Evolutionary conservation across 2,113 vertebrate species (phyloP).

Genomic region (Trichomycterus rosablanca): DNA sequence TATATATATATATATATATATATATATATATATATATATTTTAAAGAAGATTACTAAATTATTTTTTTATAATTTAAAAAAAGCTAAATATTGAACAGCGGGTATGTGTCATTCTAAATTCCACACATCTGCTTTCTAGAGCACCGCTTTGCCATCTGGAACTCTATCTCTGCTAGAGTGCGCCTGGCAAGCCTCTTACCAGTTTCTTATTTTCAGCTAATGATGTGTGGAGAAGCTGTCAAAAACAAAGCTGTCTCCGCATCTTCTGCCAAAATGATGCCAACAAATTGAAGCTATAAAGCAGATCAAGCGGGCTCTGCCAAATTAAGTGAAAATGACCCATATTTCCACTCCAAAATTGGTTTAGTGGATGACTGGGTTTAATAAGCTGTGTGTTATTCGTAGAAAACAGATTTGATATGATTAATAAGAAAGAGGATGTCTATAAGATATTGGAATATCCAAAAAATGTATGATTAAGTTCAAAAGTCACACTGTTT

Average conservation of each 20-base stretch:
- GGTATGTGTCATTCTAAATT: slow-evolving; percentile 32
- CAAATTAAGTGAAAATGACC: slow-evolving; percentile 44
- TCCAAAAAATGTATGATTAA: too few relatives aligned
- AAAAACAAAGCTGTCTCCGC: slow-evolving; percentile 43
- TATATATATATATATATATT: slow-evolving; percentile 13
- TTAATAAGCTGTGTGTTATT: slow-evolving; percentile 45
- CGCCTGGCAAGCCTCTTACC: slow-evolving; percentile 40
- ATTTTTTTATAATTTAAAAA: slow-evolving; percentile 42
- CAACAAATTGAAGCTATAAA: slow-evolving; percentile 38
- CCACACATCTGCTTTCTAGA: slow-evolving; percentile 49
- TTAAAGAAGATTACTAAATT: slow-evolving; percentile 29
- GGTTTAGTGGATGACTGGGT: slow-evolving; percentile 41
- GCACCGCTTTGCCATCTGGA: slow-evolving; percentile 45
- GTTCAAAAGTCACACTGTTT: too few relatives aligned
- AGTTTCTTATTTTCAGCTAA: slow-evolving; percentile 48
- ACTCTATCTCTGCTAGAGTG: slow-evolving; percentile 40
- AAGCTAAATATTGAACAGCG: slow-evolving; percentile 34
- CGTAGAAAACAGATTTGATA: slow-evolving; percentile 34
- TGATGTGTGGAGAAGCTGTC: slow-evolving; percentile 45
- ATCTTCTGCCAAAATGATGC: slow-evolving; percentile 35
- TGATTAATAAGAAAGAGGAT: too few relatives aligned
- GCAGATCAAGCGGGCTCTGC: slow-evolving; percentile 29
- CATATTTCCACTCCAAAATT: slow-evolving; percentile 43
- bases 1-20: too few relatives aligned
- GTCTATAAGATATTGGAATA: too few relatives aligned